phyloP scores from a whole-genome alignment of 2,113 vertebrate species.

The Mungos mungo region DNA sequence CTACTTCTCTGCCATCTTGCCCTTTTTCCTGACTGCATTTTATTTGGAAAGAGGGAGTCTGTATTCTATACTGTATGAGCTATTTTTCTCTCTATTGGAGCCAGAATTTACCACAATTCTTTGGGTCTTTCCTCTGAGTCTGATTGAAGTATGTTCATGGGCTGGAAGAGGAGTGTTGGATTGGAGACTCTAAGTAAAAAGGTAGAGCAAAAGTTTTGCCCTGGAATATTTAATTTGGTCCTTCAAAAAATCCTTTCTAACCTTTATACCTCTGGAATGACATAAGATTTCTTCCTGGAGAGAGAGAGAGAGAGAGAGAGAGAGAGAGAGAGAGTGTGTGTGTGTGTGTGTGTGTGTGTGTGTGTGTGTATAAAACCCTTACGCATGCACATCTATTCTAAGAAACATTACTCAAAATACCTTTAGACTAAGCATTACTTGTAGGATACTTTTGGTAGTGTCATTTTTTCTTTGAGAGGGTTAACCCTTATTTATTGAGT shows the following conservation, averaged over 20 bases:
- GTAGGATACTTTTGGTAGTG: background rate
- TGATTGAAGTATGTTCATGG: background rate
- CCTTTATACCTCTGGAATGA: background rate
- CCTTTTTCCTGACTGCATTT: background rate
- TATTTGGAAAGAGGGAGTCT: background rate
- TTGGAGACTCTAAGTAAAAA: background rate
- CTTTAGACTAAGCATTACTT: background rate
- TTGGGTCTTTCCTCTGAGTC: background rate
- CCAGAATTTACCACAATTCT: background rate
- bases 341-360: background rate
- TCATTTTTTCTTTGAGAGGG: background rate
- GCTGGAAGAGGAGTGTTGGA: background rate
- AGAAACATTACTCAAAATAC: background rate
- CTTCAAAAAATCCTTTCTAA: background rate
- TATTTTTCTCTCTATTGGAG: background rate
- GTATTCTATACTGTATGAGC: background rate
- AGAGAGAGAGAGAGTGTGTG: too few relatives aligned
- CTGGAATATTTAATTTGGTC: background rate
- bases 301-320: too few relatives aligned
- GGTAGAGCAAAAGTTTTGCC: background rate
- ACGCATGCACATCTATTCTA: background rate
- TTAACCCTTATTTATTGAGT: background rate
- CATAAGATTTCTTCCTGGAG: background rate
- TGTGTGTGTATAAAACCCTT: background rate
- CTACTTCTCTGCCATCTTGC: too few relatives aligned